Evolutionary conservation across 23 tunicate genomes (phyloP), one percentile per base, ranked within the genome.

Genomic region (Styela plicata): DNA sequence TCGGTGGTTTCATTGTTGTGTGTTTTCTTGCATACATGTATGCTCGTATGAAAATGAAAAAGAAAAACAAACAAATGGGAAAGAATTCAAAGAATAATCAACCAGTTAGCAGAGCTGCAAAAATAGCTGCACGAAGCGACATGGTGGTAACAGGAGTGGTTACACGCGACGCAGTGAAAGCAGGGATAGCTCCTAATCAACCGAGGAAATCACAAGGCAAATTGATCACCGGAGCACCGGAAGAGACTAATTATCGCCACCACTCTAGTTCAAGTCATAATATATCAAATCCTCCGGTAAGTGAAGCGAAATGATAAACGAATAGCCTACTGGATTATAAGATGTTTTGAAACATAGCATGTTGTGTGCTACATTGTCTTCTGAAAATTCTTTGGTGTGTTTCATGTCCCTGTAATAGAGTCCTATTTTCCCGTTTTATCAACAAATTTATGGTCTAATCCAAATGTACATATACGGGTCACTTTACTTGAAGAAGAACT

Each of bases 1-100:
- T 91, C 75, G 97, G 89, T 22, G 90, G 90, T 7, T 30, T 91
- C 22, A 75, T 82, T 21, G 90, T 78, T 1, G 90, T 91, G 30
- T 63, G 83, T 18, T 22, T 91, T 24, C 63, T 91, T 35, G 97
- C 87, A 2, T 66, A 87, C 64, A 68, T 26, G 21, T 91, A 91
- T 81, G 97, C 97, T 36, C 86, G 83, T 63, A 82, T 80, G 84
- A 83, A 82, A 0, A 82, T 82, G 64, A 67, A 78, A 0, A 61
- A 82, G 63, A 91, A 83, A 33, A 30, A 61, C 27, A 86, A 84
- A 35, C 5, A 25, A 36, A 24, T 34, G 23, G 66, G 31, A 13
- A 34, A n/a, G 29, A 66, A 27, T 66, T 3, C 30, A 3, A 66
- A 24, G 7, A 57, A 57, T 20, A 71, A 71, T 21, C 64, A 76